Conservation (phyloP, 2,888 invertebrate genomes). For the Tanytarsus gracilentus region DNA sequence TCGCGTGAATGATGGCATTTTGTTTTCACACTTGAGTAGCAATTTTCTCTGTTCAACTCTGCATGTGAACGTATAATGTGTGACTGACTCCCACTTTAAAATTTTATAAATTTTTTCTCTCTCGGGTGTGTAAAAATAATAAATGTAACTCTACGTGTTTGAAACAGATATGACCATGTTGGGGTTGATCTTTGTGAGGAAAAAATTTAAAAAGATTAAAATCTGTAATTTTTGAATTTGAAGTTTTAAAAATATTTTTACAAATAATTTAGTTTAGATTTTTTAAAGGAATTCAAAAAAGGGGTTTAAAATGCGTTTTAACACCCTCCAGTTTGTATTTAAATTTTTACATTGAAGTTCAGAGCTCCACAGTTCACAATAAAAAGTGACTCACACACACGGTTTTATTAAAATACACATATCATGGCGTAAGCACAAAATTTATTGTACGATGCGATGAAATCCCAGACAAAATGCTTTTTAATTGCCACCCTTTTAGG, state of each 20-base stretch:
- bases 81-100: too few species aligned
- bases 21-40: constrained; percentile 22
- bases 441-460: constrained; percentile 27
- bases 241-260: too few species aligned
- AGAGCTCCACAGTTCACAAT: background rate
- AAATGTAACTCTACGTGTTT: too few species aligned
- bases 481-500: constrained; percentile 22
- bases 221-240: too few species aligned
- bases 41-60: background rate
- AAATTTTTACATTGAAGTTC: too few species aligned
- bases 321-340: background rate
- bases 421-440: constrained; percentile 18
- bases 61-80: background rate
- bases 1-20: constrained; percentile 16
- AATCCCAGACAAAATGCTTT: constrained; percentile 28
- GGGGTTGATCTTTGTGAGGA: too few species aligned
- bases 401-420: constrained; percentile 25
- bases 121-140: too few species aligned
- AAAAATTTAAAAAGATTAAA: too few species aligned
- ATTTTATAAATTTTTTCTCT: background rate
- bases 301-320: too few species aligned
- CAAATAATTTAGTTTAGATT: too few species aligned
- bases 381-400: background rate
- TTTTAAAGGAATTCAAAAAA: too few species aligned
- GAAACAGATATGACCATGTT: too few species aligned